These are phyloP conservation scores for Tachyglossus aculeatus DNA, from an alignment of 2,797 vertebrate species.

Conservation along the genomic window DNA sequence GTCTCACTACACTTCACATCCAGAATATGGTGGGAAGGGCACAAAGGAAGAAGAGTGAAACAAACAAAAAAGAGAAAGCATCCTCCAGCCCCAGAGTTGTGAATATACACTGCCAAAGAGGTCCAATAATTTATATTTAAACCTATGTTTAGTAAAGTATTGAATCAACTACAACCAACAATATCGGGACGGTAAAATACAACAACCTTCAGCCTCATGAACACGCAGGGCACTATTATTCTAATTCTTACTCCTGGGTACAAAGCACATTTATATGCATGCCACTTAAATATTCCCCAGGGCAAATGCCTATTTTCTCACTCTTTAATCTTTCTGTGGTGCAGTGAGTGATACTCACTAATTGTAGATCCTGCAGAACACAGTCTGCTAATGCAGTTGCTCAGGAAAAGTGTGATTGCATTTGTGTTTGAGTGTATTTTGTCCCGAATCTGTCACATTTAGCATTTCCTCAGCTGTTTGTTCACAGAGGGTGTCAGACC, in stretches of 20 bases:
- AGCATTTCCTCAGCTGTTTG: conserved; percentile 62
- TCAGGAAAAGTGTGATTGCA: conserved; percentile 30
- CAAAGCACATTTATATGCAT: background rate
- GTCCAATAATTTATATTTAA: too few relatives aligned
- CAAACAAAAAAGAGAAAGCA: too few relatives aligned
- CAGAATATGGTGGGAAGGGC: too few relatives aligned
- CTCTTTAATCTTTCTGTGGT: background rate
- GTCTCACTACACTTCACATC: too few relatives aligned
- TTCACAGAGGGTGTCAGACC: conserved; percentile 70
- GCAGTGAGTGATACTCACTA: background rate
- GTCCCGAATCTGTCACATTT: conserved; percentile 31
- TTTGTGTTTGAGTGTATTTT: conserved; percentile 32
- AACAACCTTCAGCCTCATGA: background rate
- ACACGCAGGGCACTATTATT: background rate
- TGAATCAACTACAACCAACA: too few relatives aligned
- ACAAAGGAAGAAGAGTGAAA: too few relatives aligned
- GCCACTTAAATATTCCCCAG: background rate
- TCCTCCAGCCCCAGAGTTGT: too few relatives aligned
- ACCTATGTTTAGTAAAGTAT: too few relatives aligned
- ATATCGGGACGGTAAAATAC: background rate
- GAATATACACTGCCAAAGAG: too few relatives aligned
- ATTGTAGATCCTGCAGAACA: background rate
- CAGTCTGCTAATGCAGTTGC: conserved; percentile 23
- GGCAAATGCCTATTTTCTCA: background rate
- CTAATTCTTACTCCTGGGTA: conserved; percentile 1